These are phyloP conservation scores for Acanthurus tractus DNA, from an alignment of 2,797 vertebrate species.

Conservation along the genomic window DNA sequence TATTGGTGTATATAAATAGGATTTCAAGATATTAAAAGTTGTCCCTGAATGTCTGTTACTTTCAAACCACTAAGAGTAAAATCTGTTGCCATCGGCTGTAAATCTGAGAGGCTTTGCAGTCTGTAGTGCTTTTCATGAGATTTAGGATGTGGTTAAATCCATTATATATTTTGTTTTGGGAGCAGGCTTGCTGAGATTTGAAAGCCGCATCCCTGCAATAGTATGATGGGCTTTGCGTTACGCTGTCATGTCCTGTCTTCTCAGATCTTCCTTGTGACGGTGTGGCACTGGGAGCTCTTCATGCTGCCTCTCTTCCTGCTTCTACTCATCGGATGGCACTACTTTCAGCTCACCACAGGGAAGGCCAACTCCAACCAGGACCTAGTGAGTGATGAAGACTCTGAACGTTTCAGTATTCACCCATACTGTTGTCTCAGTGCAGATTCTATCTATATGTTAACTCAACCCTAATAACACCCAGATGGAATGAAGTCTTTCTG, in stretches of 20 bases:
- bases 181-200: slow-evolving; percentile 62
- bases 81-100: slow-evolving; percentile 68
- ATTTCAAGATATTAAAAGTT: slow-evolving; percentile 83
- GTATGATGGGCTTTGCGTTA: slow-evolving; percentile 61
- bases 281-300: slow-evolving; percentile 96
- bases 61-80: slow-evolving; percentile 67
- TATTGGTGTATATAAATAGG: slow-evolving; percentile 78
- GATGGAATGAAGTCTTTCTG: slow-evolving; percentile 23
- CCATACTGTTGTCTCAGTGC: slow-evolving; percentile 1
- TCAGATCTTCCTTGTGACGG: slow-evolving; percentile 93
- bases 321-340: slow-evolving; percentile 93
- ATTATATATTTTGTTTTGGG: slow-evolving; percentile 70
- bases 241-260: slow-evolving; percentile 72
- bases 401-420: slow-evolving; percentile 21
- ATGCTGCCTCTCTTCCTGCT: slow-evolving; percentile 96
- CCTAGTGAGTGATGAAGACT: slow-evolving; percentile 87
- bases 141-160: slow-evolving; percentile 69
- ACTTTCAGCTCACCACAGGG: slow-evolving; percentile 86
- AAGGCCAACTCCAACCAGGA: slow-evolving; percentile 87
- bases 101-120: slow-evolving; percentile 67
- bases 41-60: slow-evolving; percentile 70
- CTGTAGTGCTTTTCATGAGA: slow-evolving; percentile 60
- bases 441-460: slow-evolving; percentile 35
- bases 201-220: slow-evolving; percentile 46
- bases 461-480: slow-evolving; percentile 9